Conservation (phyloP, 2,113 vertebrate species). For the Channa maculata region DNA sequence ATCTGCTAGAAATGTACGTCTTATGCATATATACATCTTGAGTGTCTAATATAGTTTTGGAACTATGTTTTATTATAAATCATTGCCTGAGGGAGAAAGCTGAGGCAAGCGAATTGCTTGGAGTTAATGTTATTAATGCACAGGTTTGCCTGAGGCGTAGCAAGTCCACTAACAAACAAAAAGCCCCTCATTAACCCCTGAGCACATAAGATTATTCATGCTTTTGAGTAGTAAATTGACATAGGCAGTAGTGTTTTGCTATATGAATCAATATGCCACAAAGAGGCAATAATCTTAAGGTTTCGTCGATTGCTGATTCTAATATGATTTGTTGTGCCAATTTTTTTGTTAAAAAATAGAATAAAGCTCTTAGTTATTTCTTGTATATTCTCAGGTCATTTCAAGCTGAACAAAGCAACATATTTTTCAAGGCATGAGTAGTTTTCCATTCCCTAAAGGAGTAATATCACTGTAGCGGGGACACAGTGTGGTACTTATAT, state of each 20-base stretch:
- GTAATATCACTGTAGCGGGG: slow-evolving; percentile 23
- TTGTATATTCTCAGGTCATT: neutral
- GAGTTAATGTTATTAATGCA: slow-evolving; percentile 36
- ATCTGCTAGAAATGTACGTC: slow-evolving; percentile 2
- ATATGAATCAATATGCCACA: neutral
- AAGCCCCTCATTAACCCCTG: neutral
- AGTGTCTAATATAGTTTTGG: slow-evolving; percentile 21
- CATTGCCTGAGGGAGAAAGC: slow-evolving; percentile 9
- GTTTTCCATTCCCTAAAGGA: slow-evolving; percentile 37
- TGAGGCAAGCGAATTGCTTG: slow-evolving; percentile 27
- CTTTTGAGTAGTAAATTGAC: neutral
- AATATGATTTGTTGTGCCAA: neutral
- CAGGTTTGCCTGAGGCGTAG: slow-evolving; percentile 11
- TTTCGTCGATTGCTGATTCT: neutral
- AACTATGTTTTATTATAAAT: slow-evolving; percentile 19
- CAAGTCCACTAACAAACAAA: slow-evolving; percentile 6
- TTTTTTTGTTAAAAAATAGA: neutral
- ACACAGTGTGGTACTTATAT: slow-evolving; percentile 47
- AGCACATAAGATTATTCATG: neutral
- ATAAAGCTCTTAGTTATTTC: neutral
- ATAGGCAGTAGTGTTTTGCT: slow-evolving; percentile 3
- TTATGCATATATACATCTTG: neutral
- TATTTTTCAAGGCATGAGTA: slow-evolving; percentile 1
- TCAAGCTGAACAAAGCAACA: slow-evolving; percentile 3
- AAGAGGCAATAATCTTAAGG: neutral